Evolutionary conservation across 2,888 invertebrate species (phyloP).

Genomic region (Stomorhina lunata): DNA sequence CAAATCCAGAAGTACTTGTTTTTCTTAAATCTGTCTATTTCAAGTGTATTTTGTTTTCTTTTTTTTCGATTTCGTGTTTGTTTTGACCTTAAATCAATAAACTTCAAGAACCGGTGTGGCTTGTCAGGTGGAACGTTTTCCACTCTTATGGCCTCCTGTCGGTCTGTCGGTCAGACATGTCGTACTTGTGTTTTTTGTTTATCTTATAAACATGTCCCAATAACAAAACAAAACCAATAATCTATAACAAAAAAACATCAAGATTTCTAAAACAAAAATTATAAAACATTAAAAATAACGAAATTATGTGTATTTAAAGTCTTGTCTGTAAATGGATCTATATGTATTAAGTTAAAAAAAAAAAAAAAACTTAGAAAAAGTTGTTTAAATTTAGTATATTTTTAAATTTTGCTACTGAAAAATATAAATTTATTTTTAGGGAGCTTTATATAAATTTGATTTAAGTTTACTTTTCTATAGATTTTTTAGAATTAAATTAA

Average conservation of each 20-base stretch:
- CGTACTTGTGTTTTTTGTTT: neutral
- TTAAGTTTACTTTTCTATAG: too few species aligned
- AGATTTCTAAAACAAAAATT: neutral
- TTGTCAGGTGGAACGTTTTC: slow-evolving; percentile 8
- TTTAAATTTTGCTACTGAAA: too few species aligned
- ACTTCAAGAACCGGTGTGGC: slow-evolving; percentile 57
- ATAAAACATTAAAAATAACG: neutral
- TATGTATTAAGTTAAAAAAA: too few species aligned
- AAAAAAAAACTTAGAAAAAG: too few species aligned
- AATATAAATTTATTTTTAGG: too few species aligned
- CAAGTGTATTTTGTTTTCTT: neutral
- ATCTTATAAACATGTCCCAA: neutral
- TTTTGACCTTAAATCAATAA: slow-evolving; percentile 48
- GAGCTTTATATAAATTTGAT: too few species aligned
- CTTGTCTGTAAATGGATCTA: too few species aligned
- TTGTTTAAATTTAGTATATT: too few species aligned
- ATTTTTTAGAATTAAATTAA: too few species aligned
- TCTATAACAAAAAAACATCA: neutral
- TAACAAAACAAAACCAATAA: neutral
- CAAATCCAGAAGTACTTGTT: slow-evolving; percentile 60
- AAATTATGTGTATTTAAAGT: too few species aligned
- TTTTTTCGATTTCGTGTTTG: neutral
- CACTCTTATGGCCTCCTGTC: neutral
- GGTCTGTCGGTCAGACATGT: neutral
- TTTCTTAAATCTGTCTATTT: slow-evolving; percentile 20